These are phyloP conservation scores for Apamea sordens DNA, from an alignment of 2,888 invertebrate species.

Conservation along the genomic window DNA sequence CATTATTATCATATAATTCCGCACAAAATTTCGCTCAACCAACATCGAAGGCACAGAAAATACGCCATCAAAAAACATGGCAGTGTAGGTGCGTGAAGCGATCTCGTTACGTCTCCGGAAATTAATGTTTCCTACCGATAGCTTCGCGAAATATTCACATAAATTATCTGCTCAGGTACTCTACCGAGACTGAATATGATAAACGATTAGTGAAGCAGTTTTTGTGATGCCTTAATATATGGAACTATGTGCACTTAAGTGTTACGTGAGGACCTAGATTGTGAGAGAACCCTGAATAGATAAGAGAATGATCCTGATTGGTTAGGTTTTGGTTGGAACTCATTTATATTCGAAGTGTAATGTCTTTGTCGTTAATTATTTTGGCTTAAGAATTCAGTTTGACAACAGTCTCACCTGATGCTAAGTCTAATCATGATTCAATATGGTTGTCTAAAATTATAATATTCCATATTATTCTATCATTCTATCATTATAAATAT, in stretches of 20 bases:
- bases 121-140: slow-evolving; percentile 77
- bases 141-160: slow-evolving; percentile 69
- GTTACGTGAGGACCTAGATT: slow-evolving; percentile 33
- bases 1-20: slow-evolving; percentile 19
- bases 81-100: slow-evolving; percentile 70
- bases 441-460: not conserved
- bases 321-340: slow-evolving; percentile 7
- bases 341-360: slow-evolving; percentile 11
- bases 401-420: slow-evolving; percentile 1
- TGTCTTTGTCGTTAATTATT: not conserved
- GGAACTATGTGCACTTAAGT: slow-evolving; percentile 37
- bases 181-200: slow-evolving; percentile 58
- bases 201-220: slow-evolving; percentile 61
- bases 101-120: slow-evolving; percentile 78
- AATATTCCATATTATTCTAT: not conserved
- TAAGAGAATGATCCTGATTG: slow-evolving; percentile 23
- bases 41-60: slow-evolving; percentile 50
- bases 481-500: not conserved
- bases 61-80: slow-evolving; percentile 59
- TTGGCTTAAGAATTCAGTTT: slow-evolving; percentile 2
- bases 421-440: not conserved
- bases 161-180: slow-evolving; percentile 66
- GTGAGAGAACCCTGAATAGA: not conserved
- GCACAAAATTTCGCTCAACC: slow-evolving; percentile 29
- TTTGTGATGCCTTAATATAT: slow-evolving; percentile 56